Evolutionary conservation across 2,797 vertebrate species (phyloP).

Genomic region (Hyperoplus immaculatus): DNA sequence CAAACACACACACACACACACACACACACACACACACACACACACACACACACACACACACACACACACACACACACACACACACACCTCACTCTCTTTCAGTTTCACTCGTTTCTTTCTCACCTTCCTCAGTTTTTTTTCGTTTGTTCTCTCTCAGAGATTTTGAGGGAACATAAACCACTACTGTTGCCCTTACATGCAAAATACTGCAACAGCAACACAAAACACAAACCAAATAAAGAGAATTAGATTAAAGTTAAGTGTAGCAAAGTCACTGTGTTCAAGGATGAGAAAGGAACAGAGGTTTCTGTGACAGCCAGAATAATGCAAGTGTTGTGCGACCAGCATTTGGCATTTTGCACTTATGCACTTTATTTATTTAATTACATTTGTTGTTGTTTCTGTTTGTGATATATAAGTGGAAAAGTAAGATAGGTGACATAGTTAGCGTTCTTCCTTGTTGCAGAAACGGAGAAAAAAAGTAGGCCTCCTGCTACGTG

Average conservation of each 20-base stretch:
- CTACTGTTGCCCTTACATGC: conserved; percentile 1
- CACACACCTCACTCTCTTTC: not conserved
- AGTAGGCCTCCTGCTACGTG: not conserved
- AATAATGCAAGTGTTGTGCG: not conserved
- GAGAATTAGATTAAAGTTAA: not conserved
- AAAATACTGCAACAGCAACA: conserved; percentile 24
- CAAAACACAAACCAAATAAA: conserved; percentile 25
- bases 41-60: conserved; percentile 15
- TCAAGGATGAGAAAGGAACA: not conserved
- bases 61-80: conserved; percentile 10
- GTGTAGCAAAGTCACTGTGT: not conserved
- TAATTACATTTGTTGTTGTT: not conserved
- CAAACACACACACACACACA: not conserved
- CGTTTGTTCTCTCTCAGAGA: not conserved
- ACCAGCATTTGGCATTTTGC: not conserved
- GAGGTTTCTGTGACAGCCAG: not conserved
- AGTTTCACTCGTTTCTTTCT: conserved; percentile 22
- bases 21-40: not conserved
- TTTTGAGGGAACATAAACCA: conserved; percentile 6
- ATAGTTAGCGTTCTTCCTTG: not conserved
- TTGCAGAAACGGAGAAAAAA: not conserved
- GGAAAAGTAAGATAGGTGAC: not conserved
- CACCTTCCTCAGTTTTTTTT: conserved; percentile 42
- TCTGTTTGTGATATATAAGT: not conserved
- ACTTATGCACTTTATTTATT: not conserved